phyloP scores from a whole-genome alignment of 2,888 invertebrate genomes.

The Cordilura impudica region DNA sequence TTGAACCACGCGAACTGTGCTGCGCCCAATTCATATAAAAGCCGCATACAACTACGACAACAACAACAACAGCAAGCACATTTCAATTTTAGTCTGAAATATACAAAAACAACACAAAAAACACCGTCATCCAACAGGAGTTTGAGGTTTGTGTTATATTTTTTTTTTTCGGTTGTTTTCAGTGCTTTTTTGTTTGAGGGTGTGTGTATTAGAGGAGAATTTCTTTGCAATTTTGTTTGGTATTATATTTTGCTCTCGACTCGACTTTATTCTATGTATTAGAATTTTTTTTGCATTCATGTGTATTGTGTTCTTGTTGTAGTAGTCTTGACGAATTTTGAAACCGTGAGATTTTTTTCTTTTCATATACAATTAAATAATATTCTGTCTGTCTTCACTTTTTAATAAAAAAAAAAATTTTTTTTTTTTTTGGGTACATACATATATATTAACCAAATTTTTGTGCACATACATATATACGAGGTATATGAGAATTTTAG shows the following conservation, averaged over 20 bases:
- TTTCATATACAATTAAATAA: background rate
- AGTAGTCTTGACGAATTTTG: conserved; percentile 45
- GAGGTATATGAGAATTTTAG: background rate
- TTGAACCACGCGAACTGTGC: conserved; percentile 64
- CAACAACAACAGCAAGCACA: conserved; percentile 43
- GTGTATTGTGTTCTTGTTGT: conserved; percentile 41
- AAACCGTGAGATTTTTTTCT: conserved; percentile 56
- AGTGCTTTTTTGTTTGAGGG: conserved; percentile 49
- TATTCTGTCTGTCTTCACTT: background rate
- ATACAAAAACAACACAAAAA: conserved; percentile 28
- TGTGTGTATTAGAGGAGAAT: conserved; percentile 57
- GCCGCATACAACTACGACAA: conserved; percentile 56
- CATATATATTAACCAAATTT: background rate
- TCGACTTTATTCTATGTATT: conserved; percentile 43
- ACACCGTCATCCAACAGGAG: conserved; percentile 55
- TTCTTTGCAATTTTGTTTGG: conserved; percentile 44
- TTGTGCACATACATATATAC: background rate
- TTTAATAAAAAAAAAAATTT: background rate
- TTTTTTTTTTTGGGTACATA: conserved; percentile 33
- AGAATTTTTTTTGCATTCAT: conserved; percentile 53
- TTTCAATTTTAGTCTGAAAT: conserved; percentile 41
- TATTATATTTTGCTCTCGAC: conserved; percentile 38
- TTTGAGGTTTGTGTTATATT: conserved; percentile 55
- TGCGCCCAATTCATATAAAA: conserved; percentile 55
- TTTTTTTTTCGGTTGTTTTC: conserved; percentile 41